Percentiles rank a stretch among this genome's conserved stretches.
Conservation (phyloP, 2,797 vertebrate genomes). For the Melanotaenia pygmaea region DNA sequence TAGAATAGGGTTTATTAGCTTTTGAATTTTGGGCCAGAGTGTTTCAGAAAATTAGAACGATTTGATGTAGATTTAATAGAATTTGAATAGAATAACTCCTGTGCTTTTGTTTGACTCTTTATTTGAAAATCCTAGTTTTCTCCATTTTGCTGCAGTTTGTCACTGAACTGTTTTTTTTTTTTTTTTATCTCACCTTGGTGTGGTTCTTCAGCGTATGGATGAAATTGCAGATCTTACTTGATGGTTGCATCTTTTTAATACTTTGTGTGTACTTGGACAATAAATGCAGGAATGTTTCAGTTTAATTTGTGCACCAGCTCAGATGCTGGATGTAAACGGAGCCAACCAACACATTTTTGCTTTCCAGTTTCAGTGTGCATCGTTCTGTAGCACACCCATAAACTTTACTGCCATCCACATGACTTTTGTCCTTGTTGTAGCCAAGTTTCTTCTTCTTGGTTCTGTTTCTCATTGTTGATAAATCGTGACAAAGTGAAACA, state of each 20-base stretch:
- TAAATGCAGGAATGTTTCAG: constrained; percentile 29
- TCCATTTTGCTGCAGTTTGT: background rate
- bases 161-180: background rate
- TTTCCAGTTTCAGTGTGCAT: constrained; percentile 30
- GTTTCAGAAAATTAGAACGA: background rate
- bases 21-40: background rate
- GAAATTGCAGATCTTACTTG: background rate
- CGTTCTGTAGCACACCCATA: constrained; percentile 20
- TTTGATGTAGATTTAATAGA: background rate
- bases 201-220: background rate
- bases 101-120: background rate
- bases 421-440: constrained; percentile 34
- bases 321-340: constrained; percentile 30
- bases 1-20: background rate
- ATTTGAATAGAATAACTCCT: background rate
- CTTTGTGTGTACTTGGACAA: constrained; percentile 5
- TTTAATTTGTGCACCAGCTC: constrained; percentile 7
- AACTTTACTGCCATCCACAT: constrained; percentile 45
- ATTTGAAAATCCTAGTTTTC: background rate
- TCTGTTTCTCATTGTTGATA: constrained; percentile 42
- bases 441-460: constrained; percentile 27
- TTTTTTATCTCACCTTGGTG: background rate
- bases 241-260: constrained; percentile 5
- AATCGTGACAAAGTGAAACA: constrained; percentile 57
- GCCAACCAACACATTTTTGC: constrained; percentile 33